Evolutionary conservation across 2,113 vertebrate species (phyloP).

Genomic region (Odobenus rosmarus): DNA sequence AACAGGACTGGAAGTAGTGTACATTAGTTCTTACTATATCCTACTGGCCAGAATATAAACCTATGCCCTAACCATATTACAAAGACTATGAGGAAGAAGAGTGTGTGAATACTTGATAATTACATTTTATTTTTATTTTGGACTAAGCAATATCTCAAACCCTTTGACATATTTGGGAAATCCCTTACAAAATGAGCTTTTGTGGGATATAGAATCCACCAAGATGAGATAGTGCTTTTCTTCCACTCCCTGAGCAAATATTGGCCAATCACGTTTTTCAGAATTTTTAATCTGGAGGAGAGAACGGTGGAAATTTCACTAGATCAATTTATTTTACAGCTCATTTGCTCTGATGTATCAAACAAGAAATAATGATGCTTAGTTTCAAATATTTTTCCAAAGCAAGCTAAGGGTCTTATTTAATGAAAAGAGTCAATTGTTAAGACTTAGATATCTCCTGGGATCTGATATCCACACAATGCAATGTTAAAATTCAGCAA

Average conservation of each 20-base stretch:
- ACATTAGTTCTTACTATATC: background rate
- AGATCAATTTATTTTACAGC: background rate
- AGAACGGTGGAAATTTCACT: background rate
- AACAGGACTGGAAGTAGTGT: background rate
- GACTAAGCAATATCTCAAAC: background rate
- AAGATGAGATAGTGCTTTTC: background rate
- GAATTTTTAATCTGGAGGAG: background rate
- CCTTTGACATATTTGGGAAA: background rate
- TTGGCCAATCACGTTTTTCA: background rate
- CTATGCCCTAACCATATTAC: background rate
- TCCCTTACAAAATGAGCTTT: background rate
- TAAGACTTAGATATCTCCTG: background rate
- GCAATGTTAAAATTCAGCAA: background rate
- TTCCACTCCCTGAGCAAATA: background rate
- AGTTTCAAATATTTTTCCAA: background rate
- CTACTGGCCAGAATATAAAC: background rate
- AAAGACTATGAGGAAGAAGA: background rate
- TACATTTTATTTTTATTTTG: background rate
- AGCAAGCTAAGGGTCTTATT: background rate
- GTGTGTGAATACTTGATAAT: background rate
- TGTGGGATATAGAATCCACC: background rate
- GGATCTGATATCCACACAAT: background rate
- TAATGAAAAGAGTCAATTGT: background rate
- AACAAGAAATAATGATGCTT: background rate
- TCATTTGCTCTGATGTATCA: background rate